Base-by-base conservation (phyloP, 2,888 invertebrate genomes). In the Acanthopleura granulata region DNA sequence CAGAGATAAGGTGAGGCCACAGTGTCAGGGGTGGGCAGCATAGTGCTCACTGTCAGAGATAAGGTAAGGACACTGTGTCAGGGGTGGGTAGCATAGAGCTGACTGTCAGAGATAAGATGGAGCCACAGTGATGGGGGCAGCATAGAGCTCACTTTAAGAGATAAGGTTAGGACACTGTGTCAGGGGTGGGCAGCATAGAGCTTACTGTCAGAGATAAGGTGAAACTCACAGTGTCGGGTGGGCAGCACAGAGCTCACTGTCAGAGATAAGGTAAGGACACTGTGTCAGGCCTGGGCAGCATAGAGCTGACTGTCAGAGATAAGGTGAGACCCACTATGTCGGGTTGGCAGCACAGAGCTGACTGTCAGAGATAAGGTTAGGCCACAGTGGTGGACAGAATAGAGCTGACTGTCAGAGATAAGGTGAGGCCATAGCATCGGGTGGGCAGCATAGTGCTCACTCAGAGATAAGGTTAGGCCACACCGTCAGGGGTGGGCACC, bases 301-400 rank as follows among this genome's bases (percentile, higher is more conserved):
- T 95, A 25, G 91, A 93, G 78, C 93, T 94, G 0, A 92, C 93
- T 74, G 93, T 93, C 76, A 90, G 94, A 0, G 94, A 95, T 85
- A 94, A 95, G 89, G 94, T 95, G 0, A 40, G 40, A 40, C 40
- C 3, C 40, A 40, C 91, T 93, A 15, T 92, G 92, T 61, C 91
- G 91, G n/a, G 91, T 94, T 25, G 93, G 93, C 0, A 92, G 92
- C 14, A 93, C 95, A 25, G 91, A 93, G 78, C 93, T 95, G 0
- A 92, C 93, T 74, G 93, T 93, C 76, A 90, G 94, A 0, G 94
- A 95, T 85, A 94, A 95, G 90, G 94, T 95, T 0, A 93, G 94
- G 40, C 3, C 40, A 40, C 40, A 40, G 91, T 93, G n/a, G 91
- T 94, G 25, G 93, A 93, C 0, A 92, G 92, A 14, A 93, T 95